Percentiles rank a stretch among this genome's conserved stretches.
Evolutionary conservation across 2,888 invertebrate genomes (phyloP).

Genomic region (Carpatolechia fugitivella): DNA sequence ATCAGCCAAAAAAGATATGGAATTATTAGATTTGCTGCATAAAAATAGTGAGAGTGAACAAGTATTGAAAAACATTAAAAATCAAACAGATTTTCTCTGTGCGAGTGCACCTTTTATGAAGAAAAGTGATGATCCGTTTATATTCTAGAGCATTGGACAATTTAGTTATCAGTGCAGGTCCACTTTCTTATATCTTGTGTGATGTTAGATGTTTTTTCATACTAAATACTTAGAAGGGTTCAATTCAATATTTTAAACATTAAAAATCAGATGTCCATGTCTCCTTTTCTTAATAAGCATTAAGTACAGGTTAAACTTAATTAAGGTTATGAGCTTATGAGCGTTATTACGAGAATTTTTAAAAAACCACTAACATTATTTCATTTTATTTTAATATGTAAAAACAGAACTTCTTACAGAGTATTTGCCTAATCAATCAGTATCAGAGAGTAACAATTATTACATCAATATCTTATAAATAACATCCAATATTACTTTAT

Average conservation of each 20-base stretch:
- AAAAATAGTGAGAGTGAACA: slow-evolving; percentile 44
- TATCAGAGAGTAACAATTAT: slow-evolving; percentile 62
- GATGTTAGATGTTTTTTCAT: neutral
- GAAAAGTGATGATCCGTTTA: slow-evolving; percentile 23
- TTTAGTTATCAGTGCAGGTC: no score
- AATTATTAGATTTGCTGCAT: slow-evolving; percentile 51
- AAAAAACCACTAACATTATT: slow-evolving; percentile 57
- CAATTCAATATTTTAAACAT: no score
- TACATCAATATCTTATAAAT: slow-evolving; percentile 53
- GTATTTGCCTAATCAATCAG: slow-evolving; percentile 49
- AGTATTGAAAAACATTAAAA: slow-evolving; percentile 42
- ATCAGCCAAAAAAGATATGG: slow-evolving; percentile 63
- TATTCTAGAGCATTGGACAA: neutral
- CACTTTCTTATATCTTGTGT: neutral
- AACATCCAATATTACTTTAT: slow-evolving; percentile 38
- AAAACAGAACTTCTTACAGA: slow-evolving; percentile 65
- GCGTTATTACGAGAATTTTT: neutral
- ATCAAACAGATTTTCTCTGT: slow-evolving; percentile 53
- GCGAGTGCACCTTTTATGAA: slow-evolving; percentile 51
- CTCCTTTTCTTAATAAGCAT: no score
- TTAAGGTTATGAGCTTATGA: no score
- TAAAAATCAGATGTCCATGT: no score
- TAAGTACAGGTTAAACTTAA: no score
- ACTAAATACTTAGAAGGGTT: no score
- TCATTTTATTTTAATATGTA: slow-evolving; percentile 60